Conservation (phyloP, 2,888 invertebrate species). For the Rugalucina vietnamica region DNA sequence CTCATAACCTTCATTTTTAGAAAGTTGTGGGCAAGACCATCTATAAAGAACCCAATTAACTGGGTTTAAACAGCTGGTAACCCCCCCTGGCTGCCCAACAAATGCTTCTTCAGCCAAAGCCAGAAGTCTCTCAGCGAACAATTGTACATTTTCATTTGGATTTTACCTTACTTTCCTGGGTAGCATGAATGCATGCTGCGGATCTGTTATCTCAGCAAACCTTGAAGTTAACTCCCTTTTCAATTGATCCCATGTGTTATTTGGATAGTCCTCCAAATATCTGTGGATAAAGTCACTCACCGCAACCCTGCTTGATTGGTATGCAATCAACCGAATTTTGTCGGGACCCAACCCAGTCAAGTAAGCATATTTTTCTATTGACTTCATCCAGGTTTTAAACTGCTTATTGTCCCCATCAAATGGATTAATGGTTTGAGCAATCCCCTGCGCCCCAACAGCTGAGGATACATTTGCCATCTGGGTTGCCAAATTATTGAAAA, state of each 20-base stretch:
- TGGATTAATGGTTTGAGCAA: background rate
- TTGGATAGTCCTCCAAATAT: background rate
- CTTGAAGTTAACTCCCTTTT: background rate
- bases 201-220: constrained; percentile 18
- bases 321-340: background rate
- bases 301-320: background rate
- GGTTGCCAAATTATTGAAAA: background rate
- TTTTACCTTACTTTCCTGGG: constrained; percentile 6
- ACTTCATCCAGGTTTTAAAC: constrained; percentile 11
- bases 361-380: constrained; percentile 17
- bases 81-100: background rate
- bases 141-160: constrained; percentile 3
- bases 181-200: constrained; percentile 12
- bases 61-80: constrained; percentile 8
- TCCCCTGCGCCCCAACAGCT: background rate
- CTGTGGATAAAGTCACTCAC: constrained; percentile 16
- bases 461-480: background rate
- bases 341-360: background rate
- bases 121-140: constrained; percentile 13
- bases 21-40: background rate
- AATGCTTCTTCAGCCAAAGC: background rate
- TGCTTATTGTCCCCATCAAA: background rate
- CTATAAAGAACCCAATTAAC: constrained; percentile 24
- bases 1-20: constrained; percentile 26
- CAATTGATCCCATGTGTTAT: background rate